A percentile compares a stretch with the other conserved stretches of the same genome.
phyloP scores from a whole-genome alignment of 2,113 vertebrate species.

The Platanista minor region DNA sequence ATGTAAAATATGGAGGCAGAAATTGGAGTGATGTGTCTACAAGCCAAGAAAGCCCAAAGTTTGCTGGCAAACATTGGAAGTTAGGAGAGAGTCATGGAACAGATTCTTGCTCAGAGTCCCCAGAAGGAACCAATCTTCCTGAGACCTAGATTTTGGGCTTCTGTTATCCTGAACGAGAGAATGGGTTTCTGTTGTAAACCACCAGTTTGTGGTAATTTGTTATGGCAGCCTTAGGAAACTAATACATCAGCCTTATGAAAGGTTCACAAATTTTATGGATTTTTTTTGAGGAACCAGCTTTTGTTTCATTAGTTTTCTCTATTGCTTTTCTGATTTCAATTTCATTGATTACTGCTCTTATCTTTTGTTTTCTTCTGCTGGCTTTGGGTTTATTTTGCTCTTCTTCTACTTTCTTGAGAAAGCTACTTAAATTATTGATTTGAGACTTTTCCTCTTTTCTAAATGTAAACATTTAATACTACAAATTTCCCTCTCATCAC shows the following conservation, averaged over 20 bases:
- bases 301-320: background rate
- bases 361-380: background rate
- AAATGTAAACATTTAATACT: background rate
- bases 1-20: background rate
- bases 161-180: background rate
- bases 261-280: background rate
- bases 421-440: background rate
- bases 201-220: background rate
- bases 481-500: background rate
- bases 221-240: background rate
- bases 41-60: background rate
- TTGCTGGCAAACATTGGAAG: background rate
- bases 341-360: background rate
- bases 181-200: background rate
- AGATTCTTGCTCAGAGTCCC: background rate
- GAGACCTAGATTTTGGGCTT: background rate
- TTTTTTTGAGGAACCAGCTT: background rate
- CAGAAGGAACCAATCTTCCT: background rate
- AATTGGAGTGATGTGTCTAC: background rate
- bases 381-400: background rate
- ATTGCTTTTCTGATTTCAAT: background rate
- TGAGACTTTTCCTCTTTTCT: background rate
- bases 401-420: background rate
- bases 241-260: background rate
- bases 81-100: background rate